Evolutionary conservation across 92 coral and sea anemone genomes (phyloP).

Genomic region (Porites rus): DNA sequence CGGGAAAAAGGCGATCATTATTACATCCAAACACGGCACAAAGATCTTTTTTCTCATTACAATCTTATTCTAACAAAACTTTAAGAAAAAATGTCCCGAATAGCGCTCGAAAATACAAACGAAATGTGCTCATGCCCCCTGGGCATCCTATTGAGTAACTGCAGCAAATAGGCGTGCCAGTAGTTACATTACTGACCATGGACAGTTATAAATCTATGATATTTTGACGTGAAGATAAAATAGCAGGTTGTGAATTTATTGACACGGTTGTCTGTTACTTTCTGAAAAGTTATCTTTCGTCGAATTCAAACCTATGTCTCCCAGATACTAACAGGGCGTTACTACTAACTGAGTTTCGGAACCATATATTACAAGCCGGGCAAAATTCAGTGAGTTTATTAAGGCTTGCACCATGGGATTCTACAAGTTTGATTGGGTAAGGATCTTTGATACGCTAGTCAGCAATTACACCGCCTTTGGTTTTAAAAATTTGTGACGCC

Average conservation of each 20-base stretch:
- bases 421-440: no score
- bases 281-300: not conserved
- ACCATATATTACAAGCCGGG: not conserved
- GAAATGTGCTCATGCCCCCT: no score
- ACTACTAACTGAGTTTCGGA: not conserved
- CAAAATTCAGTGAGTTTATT: not conserved
- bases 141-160: constrained; percentile 1
- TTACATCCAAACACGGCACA: no score
- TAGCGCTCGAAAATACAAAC: no score
- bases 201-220: not conserved
- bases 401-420: not conserved
- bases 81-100: no score
- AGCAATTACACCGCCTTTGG: not conserved
- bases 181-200: not conserved
- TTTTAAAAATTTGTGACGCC: not conserved
- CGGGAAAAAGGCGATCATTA: no score
- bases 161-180: not conserved
- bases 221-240: not conserved
- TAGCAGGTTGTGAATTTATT: not conserved
- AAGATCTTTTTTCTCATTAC: no score
- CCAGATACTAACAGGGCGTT: not conserved
- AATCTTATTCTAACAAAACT: no score
- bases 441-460: not conserved
- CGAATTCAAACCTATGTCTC: no score
- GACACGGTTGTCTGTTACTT: no score